phyloP scores from a whole-genome alignment of 1,140 invertebrate species.

The Galleria mellonella region DNA sequence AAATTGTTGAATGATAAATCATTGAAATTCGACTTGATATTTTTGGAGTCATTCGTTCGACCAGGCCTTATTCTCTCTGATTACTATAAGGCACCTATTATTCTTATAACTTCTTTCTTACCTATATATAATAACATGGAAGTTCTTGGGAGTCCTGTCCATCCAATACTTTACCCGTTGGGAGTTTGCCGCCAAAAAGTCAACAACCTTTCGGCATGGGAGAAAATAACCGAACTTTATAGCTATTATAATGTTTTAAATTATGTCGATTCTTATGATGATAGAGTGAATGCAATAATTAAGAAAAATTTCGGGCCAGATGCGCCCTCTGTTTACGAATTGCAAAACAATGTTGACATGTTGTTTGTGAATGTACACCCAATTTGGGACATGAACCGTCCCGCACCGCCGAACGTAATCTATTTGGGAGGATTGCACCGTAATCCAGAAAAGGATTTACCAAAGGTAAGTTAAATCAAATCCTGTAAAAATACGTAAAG shows the following conservation, averaged over 20 bases:
- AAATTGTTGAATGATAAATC: slow-evolving; percentile 24
- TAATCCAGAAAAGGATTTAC: slow-evolving; percentile 39
- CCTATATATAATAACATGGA: slow-evolving; percentile 16
- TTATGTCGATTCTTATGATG: slow-evolving; percentile 1
- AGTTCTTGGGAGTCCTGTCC: slow-evolving; percentile 52
- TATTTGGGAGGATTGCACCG: slow-evolving; percentile 69
- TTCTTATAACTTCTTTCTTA: slow-evolving; percentile 48
- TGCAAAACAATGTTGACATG: slow-evolving; percentile 69
- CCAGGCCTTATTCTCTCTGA: slow-evolving; percentile 39
- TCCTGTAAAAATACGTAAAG: too few relatives aligned
- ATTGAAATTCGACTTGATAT: slow-evolving; percentile 41
- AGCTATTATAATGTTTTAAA: slow-evolving; percentile 12
- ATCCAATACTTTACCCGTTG: slow-evolving; percentile 64
- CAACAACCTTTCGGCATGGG: slow-evolving; percentile 30
- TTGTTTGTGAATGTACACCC: slow-evolving; percentile 73
- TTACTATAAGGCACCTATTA: slow-evolving; percentile 47
- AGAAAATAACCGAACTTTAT: slow-evolving; percentile 34
- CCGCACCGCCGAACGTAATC: slow-evolving; percentile 65
- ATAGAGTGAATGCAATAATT: slow-evolving; percentile 31
- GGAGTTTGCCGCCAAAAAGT: slow-evolving; percentile 26
- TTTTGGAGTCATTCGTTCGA: slow-evolving; percentile 33
- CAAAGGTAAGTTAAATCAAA: slow-evolving; percentile 19
- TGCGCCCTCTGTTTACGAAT: slow-evolving; percentile 45
- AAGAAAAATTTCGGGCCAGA: slow-evolving; percentile 54
- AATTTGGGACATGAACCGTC: slow-evolving; percentile 53